Conservation (phyloP, 2,888 invertebrate genomes). For the Limnephilus rhombicus region DNA sequence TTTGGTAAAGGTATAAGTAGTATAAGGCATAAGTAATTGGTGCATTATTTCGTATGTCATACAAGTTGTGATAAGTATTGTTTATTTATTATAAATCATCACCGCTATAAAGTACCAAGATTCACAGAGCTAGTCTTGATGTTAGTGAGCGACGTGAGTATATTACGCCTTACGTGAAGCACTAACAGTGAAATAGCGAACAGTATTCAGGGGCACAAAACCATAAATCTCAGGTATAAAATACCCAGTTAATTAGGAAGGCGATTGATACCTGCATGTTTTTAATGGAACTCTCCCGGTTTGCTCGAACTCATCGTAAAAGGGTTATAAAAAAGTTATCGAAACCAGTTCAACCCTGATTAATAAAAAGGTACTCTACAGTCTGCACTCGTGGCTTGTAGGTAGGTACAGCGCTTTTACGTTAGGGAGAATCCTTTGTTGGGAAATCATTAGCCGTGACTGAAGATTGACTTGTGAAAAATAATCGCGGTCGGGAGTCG, state of each 20-base stretch:
- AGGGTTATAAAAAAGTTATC: background rate
- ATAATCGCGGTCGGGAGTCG: background rate
- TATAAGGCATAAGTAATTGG: too few relatives aligned
- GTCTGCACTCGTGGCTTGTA: background rate
- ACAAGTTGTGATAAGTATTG: too few relatives aligned
- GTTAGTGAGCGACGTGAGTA: too few relatives aligned
- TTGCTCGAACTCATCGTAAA: background rate
- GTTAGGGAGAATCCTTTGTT: slow-evolving; percentile 4
- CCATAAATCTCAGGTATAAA: too few relatives aligned
- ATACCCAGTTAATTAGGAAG: background rate
- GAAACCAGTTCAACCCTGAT: background rate
- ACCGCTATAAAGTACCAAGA: too few relatives aligned
- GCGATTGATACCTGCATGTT: background rate
- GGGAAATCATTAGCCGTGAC: background rate
- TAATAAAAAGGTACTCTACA: background rate
- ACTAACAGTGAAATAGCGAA: too few relatives aligned
- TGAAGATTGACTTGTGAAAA: slow-evolving; percentile 24
- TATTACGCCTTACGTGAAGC: too few relatives aligned
- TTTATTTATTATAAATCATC: too few relatives aligned
- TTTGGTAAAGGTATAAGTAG: too few relatives aligned
- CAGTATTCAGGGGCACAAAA: too few relatives aligned
- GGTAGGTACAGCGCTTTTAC: background rate
- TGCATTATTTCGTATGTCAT: too few relatives aligned
- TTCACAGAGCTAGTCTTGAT: too few relatives aligned
- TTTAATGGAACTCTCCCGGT: background rate